Base-by-base conservation (phyloP, 2,797 vertebrate genomes). In the Adrianichthys oophorus region DNA sequence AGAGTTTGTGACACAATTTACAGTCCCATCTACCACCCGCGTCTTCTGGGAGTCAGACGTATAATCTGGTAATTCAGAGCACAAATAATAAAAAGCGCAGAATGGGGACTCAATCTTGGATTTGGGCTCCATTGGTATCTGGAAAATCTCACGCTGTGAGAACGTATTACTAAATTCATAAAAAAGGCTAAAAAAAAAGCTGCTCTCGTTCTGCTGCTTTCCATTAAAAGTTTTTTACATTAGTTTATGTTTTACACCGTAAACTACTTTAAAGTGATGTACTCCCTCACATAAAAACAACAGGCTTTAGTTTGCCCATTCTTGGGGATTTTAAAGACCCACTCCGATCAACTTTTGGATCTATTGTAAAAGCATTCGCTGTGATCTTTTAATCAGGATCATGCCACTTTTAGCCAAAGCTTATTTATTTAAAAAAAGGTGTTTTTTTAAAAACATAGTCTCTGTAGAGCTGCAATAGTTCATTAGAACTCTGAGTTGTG, bases 191-290 rank as follows among this genome's bases (percentile, higher is more conserved):
- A 74, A 63, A 41, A 41, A 42, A 42, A 51, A 29, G 16, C 44
- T 66, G 47, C 32, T 44, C 29, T 56, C 24, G 43, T n/a, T 54
- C 26, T 43, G 24, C 19, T 6, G 19, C 45, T 70, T 73, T 50
- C 47, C 45, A n/a, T 62, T 54, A 21, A 48, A 70, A 26, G 23
- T 67, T 56, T 55, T 51, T 18, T 21, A 70, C 45, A 18, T 56
- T 42, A 10, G 32, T 41, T 41, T 49, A 50, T 65, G 26, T 21
- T 19, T 53, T 18, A 69, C 24, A 62, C 44, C 55, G 49, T 52
- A 45, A 60, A 45, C 59, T 59, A 37, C 41, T 72, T 68, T 49
- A 55, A 43, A 44, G 52, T 68, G 45, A 84, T 70, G 62, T 26
- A 63, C 42, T 46, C 57, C n/a, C 41, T 48, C 26, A 53, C 59